Evolutionary conservation across 37 sponge, comb jelly and placozoan species (phyloP), one percentile per base, ranked within the genome.

Genomic region (Spongilla lacustris): DNA sequence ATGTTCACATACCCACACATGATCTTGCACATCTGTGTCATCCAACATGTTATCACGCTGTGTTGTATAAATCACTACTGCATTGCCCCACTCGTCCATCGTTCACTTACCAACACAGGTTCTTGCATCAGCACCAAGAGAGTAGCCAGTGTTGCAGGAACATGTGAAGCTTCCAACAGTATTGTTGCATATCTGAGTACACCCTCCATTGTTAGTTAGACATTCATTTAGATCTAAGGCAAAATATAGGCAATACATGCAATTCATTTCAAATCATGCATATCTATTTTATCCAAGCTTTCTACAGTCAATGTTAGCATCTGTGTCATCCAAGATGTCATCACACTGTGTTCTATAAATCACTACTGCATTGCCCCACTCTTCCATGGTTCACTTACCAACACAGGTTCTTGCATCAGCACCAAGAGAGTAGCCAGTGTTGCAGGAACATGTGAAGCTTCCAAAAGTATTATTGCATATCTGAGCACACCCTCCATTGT

Each of bases 341-440:
- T 41, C 41, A 41, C 41, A 41, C 41, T 41, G 41, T 41, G 41
- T 6, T 41, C 6, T 41, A 41, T 41, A 41, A 41, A 41, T 41
- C 41, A 41, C 41, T 41, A 41, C 41, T 41, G 41, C 41, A 41
- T 41, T 41, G 41, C 41, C 41, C 41, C 41, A 41, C 41, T 41
- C 41, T 41, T 41, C 41, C 41, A 41, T 41, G 6, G 21, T 75
- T 69, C 34, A 69, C 85, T 58, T 58, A 58, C 58, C 80, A 19
- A 66, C 17, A 79, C 80, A 79, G 4, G 80, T 12, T 13, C 30
- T 66, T 41, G 33, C 66, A 50, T 79, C 31, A 50, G 67, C 66
- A 58, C 58, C 80, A n/a, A 79, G 80, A 24, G 58, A 50, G 66
- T 79, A 79, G 33, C 80, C 80, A 79, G 80, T 26, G 66, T 79